These are phyloP conservation scores for Ceraclea dissimilis DNA, from an alignment of 2,888 invertebrate species.

Conservation along the genomic window DNA sequence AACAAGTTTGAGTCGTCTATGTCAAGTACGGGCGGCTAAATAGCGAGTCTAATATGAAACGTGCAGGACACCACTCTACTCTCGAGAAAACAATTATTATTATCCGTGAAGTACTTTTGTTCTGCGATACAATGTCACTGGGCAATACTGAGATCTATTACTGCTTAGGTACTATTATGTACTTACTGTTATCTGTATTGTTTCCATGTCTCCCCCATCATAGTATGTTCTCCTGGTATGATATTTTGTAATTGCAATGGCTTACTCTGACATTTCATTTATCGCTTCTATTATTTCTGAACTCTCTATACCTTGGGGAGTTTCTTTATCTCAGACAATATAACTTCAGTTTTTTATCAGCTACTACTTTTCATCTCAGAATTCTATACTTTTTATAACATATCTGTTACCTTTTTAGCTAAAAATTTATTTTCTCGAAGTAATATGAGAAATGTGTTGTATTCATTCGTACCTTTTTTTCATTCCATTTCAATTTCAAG, in stretches of 20 bases:
- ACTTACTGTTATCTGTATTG: not conserved
- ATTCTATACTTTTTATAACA: not conserved
- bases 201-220: not conserved
- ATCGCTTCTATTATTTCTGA: not conserved
- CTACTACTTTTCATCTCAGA: not conserved
- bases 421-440: no score
- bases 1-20: no score
- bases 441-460: no score
- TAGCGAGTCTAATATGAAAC: not conserved
- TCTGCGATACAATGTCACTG: not conserved
- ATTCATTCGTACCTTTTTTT: no score
- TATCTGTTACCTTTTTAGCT: no score
- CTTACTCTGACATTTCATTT: slow-evolving; percentile 2
- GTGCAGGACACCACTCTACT: not conserved
- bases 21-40: not conserved
- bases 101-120: not conserved
- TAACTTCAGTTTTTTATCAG: not conserved
- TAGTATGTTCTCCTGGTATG: not conserved
- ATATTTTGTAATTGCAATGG: slow-evolving; percentile 1
- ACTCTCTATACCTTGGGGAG: not conserved
- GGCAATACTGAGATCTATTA: no score
- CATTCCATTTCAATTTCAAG: no score
- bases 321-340: not conserved
- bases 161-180: no score
- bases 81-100: not conserved